Evolutionary conservation across 2,113 vertebrate genomes (phyloP).

Genomic region (Dromiciops gliroides): DNA sequence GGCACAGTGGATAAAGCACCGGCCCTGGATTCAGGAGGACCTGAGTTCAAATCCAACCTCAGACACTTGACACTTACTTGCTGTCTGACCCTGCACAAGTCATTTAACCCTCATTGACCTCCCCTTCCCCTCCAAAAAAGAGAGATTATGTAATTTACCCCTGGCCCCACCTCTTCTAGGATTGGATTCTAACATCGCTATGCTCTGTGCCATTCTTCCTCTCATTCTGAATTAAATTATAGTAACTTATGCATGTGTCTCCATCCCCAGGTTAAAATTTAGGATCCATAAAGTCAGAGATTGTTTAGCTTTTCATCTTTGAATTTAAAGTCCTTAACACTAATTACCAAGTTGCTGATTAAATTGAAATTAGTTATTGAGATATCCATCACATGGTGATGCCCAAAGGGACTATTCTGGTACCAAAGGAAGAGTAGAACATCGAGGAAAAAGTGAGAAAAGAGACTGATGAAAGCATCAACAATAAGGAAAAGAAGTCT

Average conservation of each 20-base stretch:
- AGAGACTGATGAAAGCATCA: not conserved
- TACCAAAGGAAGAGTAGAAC: not conserved
- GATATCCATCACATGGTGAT: not conserved
- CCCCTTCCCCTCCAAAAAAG: too few species aligned
- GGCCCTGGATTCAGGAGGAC: too few species aligned
- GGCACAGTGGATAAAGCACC: too few species aligned
- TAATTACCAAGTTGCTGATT: too few species aligned
- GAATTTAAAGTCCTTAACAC: too few species aligned
- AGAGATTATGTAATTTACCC: too few species aligned
- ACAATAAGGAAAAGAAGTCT: not conserved
- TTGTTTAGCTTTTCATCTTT: not conserved
- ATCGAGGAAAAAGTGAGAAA: not conserved
- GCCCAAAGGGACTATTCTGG: not conserved
- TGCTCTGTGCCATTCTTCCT: not conserved
- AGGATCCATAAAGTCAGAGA: not conserved
- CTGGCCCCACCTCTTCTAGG: too few species aligned
- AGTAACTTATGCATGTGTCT: not conserved
- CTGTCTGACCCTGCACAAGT: too few species aligned
- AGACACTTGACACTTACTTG: too few species aligned
- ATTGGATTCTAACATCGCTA: not conserved
- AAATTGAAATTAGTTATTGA: not conserved
- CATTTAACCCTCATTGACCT: too few species aligned
- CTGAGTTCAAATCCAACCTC: too few species aligned
- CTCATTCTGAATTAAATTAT: not conserved
- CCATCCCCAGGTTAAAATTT: not conserved